These are phyloP conservation scores for Diadegma fenestrale DNA, from an alignment of 2,888 invertebrate genomes.

Conservation along the genomic window DNA sequence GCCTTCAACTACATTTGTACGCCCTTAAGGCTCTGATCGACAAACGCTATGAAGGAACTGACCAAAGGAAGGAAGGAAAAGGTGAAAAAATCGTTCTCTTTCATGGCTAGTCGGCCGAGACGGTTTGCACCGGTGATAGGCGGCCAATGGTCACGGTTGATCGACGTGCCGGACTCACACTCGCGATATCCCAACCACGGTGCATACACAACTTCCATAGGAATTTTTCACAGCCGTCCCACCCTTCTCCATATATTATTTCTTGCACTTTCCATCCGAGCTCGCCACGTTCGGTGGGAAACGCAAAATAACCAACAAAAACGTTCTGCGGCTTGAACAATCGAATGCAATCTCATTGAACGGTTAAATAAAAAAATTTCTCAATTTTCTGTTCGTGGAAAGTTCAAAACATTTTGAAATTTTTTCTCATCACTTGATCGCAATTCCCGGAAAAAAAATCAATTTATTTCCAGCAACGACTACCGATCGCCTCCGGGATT, in stretches of 20 bases:
- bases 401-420: neutral
- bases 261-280: constrained; percentile 37
- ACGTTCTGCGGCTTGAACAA: constrained; percentile 1
- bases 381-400: neutral
- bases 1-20: neutral
- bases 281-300: constrained; percentile 31
- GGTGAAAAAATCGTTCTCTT: constrained; percentile 63
- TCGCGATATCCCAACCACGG: constrained; percentile 45
- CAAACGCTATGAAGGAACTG: neutral
- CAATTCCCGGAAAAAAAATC: neutral
- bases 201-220: constrained; percentile 33
- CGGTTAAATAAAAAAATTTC: neutral
- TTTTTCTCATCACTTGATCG: neutral
- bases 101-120: constrained; percentile 76
- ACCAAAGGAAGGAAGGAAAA: constrained; percentile 20
- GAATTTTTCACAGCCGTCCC: constrained; percentile 43
- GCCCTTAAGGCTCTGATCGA: neutral
- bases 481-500: neutral
- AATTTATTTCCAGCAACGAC: neutral
- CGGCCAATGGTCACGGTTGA: constrained; percentile 82
- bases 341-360: constrained; percentile 10
- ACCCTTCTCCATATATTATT: constrained; percentile 25
- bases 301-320: constrained; percentile 16
- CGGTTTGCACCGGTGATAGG: constrained; percentile 76
- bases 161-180: constrained; percentile 70